Evolutionary conservation across 2,113 vertebrate genomes (phyloP).

Genomic region (Spea multiplicata): DNA sequence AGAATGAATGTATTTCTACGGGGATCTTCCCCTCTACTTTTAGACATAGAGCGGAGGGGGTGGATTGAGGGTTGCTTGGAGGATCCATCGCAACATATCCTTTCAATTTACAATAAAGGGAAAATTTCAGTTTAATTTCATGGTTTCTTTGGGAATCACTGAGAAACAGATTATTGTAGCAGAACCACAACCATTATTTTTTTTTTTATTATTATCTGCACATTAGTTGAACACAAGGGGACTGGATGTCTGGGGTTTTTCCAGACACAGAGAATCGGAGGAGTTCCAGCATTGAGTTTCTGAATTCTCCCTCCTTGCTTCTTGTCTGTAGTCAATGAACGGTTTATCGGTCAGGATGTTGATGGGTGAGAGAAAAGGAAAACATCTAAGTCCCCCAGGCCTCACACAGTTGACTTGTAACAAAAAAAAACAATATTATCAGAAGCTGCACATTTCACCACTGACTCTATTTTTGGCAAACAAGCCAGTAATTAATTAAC

Average conservation of each 20-base stretch:
- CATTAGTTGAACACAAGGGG: background rate
- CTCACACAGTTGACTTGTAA: conserved; percentile 6
- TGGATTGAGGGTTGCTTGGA: background rate
- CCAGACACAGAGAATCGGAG: background rate
- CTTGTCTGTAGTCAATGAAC: conserved; percentile 7
- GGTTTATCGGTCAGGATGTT: conserved; percentile 9
- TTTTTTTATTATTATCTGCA: background rate
- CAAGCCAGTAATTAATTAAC: conserved; percentile 38
- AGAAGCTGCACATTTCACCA: conserved; percentile 19
- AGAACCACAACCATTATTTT: background rate
- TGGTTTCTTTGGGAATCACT: background rate
- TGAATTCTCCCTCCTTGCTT: background rate
- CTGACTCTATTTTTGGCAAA: conserved; percentile 36
- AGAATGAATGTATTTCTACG: conserved; percentile 1
- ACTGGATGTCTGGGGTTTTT: background rate
- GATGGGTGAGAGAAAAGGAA: conserved; percentile 18
- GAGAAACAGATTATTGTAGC: background rate
- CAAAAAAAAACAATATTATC: conserved; percentile 2
- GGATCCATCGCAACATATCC: background rate
- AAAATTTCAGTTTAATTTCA: conserved; percentile 10
- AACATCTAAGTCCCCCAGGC: background rate
- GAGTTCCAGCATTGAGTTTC: background rate
- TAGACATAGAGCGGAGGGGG: background rate
- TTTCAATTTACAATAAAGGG: background rate
- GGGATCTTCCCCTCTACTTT: background rate